These are phyloP conservation scores for Corythornis vintsioides DNA, from an alignment of 2,113 vertebrate genomes.

Conservation along the genomic window DNA sequence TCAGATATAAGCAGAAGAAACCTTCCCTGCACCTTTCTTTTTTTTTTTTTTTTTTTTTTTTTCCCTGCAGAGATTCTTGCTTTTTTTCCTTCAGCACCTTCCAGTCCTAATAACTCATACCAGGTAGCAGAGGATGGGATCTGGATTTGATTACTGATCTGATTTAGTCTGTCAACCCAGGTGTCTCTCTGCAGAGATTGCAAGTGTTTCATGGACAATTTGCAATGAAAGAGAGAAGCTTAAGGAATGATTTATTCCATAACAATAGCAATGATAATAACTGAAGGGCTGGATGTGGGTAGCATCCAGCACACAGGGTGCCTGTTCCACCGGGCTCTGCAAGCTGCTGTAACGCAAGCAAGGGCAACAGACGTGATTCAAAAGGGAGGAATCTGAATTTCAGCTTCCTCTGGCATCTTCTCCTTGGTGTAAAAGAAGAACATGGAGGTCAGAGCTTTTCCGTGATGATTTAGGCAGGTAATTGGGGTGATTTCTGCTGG, in stretches of 20 bases:
- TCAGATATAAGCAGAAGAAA: not conserved
- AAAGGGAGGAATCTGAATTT: not conserved
- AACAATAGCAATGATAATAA: constrained; percentile 22
- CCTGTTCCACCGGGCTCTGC: not conserved
- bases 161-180: constrained; percentile 24
- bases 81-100: not conserved
- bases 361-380: not conserved
- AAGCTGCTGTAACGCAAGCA: not conserved
- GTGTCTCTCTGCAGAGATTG: constrained; percentile 33
- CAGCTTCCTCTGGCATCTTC: not conserved
- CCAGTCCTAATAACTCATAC: constrained; percentile 21
- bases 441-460: not conserved
- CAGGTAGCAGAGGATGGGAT: constrained; percentile 14
- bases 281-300: not conserved
- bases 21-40: not conserved
- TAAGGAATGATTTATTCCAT: constrained; percentile 20
- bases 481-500: not conserved
- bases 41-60: not conserved
- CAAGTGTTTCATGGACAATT: constrained; percentile 59
- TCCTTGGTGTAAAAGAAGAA: not conserved
- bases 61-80: not conserved
- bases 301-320: not conserved
- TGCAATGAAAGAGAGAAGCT: constrained; percentile 51
- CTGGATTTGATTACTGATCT: constrained; percentile 50
- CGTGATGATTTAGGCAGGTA: not conserved